A percentile compares a stretch with the other conserved stretches of the same genome.
Conservation (phyloP, 2,888 invertebrate genomes). For the Pachydiplax longipennis region DNA sequence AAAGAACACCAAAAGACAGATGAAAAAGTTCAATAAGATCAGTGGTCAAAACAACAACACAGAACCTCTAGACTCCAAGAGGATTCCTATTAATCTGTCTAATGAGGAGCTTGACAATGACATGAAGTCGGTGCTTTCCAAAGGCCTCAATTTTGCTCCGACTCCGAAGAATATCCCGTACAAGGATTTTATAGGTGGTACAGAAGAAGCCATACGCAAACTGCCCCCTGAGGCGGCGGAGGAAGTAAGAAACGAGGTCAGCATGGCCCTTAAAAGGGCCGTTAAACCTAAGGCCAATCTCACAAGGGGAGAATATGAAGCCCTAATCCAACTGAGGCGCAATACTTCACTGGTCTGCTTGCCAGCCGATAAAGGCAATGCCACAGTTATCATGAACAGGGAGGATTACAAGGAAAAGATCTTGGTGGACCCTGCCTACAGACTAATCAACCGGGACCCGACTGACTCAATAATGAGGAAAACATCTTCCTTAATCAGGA, state of each 20-base stretch:
- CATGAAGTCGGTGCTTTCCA: neutral
- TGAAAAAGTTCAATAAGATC: neutral
- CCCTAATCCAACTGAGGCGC: neutral
- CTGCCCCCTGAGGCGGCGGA: neutral
- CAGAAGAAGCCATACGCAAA: neutral
- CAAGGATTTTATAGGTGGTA: neutral
- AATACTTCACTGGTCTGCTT: neutral
- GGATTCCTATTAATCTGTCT: neutral
- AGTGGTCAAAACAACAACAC: too few relatives aligned
- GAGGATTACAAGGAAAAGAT: too few relatives aligned
- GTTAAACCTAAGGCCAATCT: neutral
- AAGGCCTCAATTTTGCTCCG: too few relatives aligned
- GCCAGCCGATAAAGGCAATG: neutral
- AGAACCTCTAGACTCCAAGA: neutral
- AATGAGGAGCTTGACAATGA: neutral
- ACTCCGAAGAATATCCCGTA: neutral
- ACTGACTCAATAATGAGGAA: neutral
- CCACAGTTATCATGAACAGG: neutral
- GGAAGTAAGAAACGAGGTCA: too few relatives aligned
- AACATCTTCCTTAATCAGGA: neutral
- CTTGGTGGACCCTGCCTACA: neutral
- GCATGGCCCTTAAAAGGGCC: neutral
- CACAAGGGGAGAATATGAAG: neutral
- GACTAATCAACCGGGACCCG: neutral
- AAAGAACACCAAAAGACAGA: neutral